Evolutionary conservation across 2,797 vertebrate genomes (phyloP).

Genomic region (Sebastes taczanowskii): DNA sequence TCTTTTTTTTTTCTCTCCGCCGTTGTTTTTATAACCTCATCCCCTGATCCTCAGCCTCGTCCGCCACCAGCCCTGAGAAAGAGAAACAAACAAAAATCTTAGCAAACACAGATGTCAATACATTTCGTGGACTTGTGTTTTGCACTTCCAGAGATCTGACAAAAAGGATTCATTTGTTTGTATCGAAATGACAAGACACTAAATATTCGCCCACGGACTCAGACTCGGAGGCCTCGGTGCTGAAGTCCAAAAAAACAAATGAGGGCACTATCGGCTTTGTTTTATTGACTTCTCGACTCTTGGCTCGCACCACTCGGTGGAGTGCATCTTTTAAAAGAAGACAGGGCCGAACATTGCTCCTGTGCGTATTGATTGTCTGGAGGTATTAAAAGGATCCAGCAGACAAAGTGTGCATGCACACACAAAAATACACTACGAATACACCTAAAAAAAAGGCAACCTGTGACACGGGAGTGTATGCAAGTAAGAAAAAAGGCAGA

Average conservation of each 20-base stretch:
- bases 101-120: conserved; percentile 50
- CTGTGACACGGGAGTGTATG: neutral
- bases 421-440: neutral
- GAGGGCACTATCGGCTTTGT: conserved; percentile 54
- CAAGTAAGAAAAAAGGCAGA: neutral
- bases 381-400: conserved; percentile 65
- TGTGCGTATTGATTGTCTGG: conserved; percentile 65
- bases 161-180: conserved; percentile 43
- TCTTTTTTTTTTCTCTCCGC: conserved; percentile 23
- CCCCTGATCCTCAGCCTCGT: conserved; percentile 48
- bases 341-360: conserved; percentile 60
- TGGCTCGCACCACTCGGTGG: conserved; percentile 48
- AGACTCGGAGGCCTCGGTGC: conserved; percentile 28
- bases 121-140: conserved; percentile 19
- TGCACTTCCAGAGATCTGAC: conserved; percentile 33
- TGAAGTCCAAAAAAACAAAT: conserved; percentile 53
- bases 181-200: conserved; percentile 40
- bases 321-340: conserved; percentile 74
- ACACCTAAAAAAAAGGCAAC: conserved; percentile 11
- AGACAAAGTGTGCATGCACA: conserved; percentile 28
- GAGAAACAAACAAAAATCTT: conserved; percentile 41
- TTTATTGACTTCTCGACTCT: conserved; percentile 73
- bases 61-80: conserved; percentile 64
- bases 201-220: conserved; percentile 46
- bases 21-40: conserved; percentile 67